Percentiles rank a stretch among this genome's conserved stretches.
Conservation (phyloP, 2,888 invertebrate genomes). For the Epistrophe grossulariae region DNA sequence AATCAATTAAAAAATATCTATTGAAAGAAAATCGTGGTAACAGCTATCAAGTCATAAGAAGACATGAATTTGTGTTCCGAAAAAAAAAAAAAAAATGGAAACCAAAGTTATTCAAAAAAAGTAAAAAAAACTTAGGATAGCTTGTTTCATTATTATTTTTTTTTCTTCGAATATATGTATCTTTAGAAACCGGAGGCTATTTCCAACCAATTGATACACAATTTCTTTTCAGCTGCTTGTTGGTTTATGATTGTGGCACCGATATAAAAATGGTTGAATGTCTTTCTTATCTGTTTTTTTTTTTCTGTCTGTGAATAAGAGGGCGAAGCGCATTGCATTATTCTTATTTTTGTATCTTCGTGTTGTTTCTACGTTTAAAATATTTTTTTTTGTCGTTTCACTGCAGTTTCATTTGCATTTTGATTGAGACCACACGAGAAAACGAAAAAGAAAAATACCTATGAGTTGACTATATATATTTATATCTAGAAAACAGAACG, state of each 20-base stretch:
- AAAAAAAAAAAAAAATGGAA: neutral
- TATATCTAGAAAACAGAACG: neutral
- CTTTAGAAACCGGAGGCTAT: slow-evolving; percentile 58
- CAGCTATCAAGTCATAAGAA: neutral
- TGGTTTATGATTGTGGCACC: slow-evolving; percentile 60
- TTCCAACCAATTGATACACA: slow-evolving; percentile 59
- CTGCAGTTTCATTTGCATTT: slow-evolving; percentile 68
- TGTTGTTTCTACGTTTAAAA: slow-evolving; percentile 3
- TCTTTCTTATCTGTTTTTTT: slow-evolving; percentile 63
- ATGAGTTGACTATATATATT: neutral
- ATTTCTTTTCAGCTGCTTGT: slow-evolving; percentile 46
- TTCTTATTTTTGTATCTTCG: slow-evolving; percentile 34
- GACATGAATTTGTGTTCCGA: too few species aligned
- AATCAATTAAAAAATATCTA: slow-evolving; percentile 59
- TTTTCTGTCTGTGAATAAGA: slow-evolving; percentile 8
- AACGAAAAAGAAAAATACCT: slow-evolving; percentile 29
- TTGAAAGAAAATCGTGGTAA: slow-evolving; percentile 61
- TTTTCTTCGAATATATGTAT: neutral
- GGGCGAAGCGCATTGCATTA: slow-evolving; percentile 35
- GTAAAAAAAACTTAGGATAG: slow-evolving; percentile 14
- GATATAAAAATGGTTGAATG: slow-evolving; percentile 64
- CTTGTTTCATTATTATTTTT: neutral
- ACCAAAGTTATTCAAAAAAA: slow-evolving; percentile 17
- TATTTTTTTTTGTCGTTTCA: slow-evolving; percentile 21
- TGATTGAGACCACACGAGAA: slow-evolving; percentile 73